Base-by-base conservation (phyloP, 2,113 vertebrate species). In the Zosterops japonicus region DNA sequence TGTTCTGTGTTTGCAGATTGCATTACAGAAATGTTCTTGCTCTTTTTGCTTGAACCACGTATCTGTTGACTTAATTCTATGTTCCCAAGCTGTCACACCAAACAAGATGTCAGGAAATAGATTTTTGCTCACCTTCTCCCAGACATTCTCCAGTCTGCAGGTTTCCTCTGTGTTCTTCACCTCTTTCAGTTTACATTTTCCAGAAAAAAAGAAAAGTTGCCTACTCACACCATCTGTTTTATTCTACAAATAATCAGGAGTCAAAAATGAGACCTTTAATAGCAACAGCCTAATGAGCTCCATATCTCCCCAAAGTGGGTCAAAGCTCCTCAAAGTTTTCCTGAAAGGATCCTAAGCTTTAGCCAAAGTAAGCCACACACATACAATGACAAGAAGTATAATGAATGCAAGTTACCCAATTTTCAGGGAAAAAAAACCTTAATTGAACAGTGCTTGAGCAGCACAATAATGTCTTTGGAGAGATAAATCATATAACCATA, bases 131-230 rank as follows among this genome's bases (percentile, higher is more conserved):
- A 12, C 35, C 59, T 83, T 72, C 71, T 90, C 46, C 6, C 55
- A 83, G 46, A 7, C 5, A 19, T 49, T 77, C 55, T 12, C 29
- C 46, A 55, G 11, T 59, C 52, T 69, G 15, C 28, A 84, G 13
- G 24, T 82, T 52, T 59, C 49, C 84, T 57, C 39, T 74, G 3
- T 36, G 33, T 56, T 64, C 1, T 0, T 14, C 0, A 1, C 8
- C 23, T 53, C 23, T 35, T 84, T 35, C 25, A 36, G 9, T 67
- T 56, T 18, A 16, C 7, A 1, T 59, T 75, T 83, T 71, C 39
- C 33, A 89, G 39, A 63, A 75, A 55, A 55, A n/a, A 81, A 81
- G 55, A 46, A 64, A 70, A 56, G 11, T 56, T 71, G 23, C 24
- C 52, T 24, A 75, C 68, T 87, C 41, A 41, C 61, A 76, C 35